These are phyloP conservation scores for Byasa hedistus DNA, from an alignment of 2,888 invertebrate species.

Conservation along the genomic window DNA sequence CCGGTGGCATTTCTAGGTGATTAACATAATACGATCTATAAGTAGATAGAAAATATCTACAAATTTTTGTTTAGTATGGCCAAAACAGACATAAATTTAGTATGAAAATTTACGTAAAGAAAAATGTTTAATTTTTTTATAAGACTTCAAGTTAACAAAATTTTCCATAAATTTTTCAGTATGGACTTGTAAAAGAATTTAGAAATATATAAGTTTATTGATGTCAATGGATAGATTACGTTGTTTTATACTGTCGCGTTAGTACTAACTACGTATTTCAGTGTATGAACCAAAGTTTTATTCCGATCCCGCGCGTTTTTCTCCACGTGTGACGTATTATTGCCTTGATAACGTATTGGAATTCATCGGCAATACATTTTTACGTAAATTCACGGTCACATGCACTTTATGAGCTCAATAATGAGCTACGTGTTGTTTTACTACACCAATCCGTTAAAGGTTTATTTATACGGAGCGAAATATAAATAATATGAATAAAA, in stretches of 20 bases:
- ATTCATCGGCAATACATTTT: slow-evolving; percentile 20
- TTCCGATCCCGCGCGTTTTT: slow-evolving; percentile 45
- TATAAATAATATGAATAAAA: background rate
- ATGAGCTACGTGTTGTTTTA: background rate
- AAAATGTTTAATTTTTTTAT: background rate
- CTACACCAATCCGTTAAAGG: background rate
- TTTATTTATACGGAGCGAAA: background rate
- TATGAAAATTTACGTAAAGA: background rate
- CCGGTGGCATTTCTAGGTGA: slow-evolving; percentile 47
- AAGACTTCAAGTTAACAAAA: background rate
- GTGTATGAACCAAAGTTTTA: slow-evolving; percentile 51
- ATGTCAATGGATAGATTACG: background rate
- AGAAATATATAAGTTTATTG: background rate
- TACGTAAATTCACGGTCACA: slow-evolving; percentile 28
- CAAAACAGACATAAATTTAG: background rate
- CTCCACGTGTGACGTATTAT: slow-evolving; percentile 42
- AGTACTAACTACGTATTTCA: slow-evolving; percentile 41
- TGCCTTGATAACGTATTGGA: slow-evolving; percentile 39
- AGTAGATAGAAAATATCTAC: slow-evolving; percentile 36
- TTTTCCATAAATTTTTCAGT: background rate
- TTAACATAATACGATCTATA: slow-evolving; percentile 50
- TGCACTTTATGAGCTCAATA: slow-evolving; percentile 28
- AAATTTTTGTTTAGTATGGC: background rate
- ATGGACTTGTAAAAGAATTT: no score
- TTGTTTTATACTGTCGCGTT: slow-evolving; percentile 18